These are phyloP conservation scores for Caenorhabditis inopinata DNA, from an alignment of 1,140 invertebrate species.

Conservation along the genomic window DNA sequence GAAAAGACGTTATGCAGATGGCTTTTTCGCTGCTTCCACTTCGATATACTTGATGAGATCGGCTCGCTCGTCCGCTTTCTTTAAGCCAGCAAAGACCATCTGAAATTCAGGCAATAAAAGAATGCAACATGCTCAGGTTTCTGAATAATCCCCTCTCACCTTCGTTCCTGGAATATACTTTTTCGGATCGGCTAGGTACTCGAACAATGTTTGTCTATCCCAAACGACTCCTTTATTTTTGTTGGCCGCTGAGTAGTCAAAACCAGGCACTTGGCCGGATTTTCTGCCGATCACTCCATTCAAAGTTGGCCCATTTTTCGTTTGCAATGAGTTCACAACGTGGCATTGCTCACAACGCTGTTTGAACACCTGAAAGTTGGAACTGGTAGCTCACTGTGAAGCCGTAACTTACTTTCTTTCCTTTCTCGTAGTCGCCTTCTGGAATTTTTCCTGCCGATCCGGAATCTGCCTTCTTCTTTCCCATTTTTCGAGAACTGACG, in stretches of 20 bases:
- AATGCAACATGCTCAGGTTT: too few relatives aligned
- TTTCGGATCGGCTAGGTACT: conserved; percentile 95
- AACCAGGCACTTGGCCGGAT: conserved; percentile 91
- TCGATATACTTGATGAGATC: conserved; percentile 55
- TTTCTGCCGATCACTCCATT: conserved; percentile 88
- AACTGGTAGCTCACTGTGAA: not conserved
- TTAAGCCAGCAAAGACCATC: conserved; percentile 51
- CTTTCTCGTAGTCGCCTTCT: conserved; percentile 85
- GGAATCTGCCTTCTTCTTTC: conserved; percentile 36
- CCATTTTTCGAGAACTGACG: conserved; percentile 22
- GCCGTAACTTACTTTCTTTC: conserved; percentile 74
- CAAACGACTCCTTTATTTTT: conserved; percentile 82
- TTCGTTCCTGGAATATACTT: conserved; percentile 98
- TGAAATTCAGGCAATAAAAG: too few relatives aligned
- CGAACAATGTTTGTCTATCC: conserved; percentile 87
- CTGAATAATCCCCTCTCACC: conserved; percentile 71
- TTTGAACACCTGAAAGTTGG: conserved; percentile 74
- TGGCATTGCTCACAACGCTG: conserved; percentile 95
- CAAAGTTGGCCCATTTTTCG: conserved; percentile 94
- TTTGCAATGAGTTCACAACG: conserved; percentile 74
- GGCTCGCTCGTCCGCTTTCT: conserved; percentile 52
- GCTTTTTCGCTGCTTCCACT: conserved; percentile 42
- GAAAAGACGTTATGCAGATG: conserved; percentile 14
- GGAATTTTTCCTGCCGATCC: conserved; percentile 48
- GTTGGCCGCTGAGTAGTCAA: conserved; percentile 91